Conservation (phyloP, 92 coral and sea anemone species). For the Blastomussa wellsi region DNA sequence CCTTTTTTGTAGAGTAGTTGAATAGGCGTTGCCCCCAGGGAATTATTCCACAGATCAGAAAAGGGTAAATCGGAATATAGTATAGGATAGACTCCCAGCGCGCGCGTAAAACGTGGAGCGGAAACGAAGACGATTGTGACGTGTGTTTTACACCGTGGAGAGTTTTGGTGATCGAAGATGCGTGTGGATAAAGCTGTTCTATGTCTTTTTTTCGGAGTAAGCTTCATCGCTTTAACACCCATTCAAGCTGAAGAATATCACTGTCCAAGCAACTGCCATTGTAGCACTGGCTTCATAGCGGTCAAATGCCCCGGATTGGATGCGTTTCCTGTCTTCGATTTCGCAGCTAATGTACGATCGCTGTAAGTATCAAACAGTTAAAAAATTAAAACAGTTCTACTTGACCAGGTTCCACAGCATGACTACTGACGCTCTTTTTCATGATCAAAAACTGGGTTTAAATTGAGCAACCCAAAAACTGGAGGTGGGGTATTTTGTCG, state of each 20-base stretch:
- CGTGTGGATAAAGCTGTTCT: not conserved
- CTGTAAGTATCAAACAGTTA: not conserved
- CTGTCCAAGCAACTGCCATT: constrained; percentile 30
- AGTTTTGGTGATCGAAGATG: not conserved
- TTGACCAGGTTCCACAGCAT: too few relatives aligned
- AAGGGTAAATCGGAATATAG: too few relatives aligned
- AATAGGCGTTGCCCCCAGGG: too few relatives aligned
- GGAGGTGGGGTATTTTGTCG: too few relatives aligned
- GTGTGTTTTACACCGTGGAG: not conserved
- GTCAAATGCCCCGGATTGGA: constrained; percentile 31
- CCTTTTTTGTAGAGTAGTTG: too few relatives aligned
- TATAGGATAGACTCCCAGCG: too few relatives aligned
- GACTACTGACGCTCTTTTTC: too few relatives aligned
- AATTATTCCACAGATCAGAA: too few relatives aligned
- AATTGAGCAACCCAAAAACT: too few relatives aligned
- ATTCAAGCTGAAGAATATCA: constrained; percentile 3
- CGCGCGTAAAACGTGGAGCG: constrained; percentile 5
- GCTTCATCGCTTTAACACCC: not conserved
- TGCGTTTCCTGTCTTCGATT: constrained; percentile 17
- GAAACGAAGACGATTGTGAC: constrained; percentile 9
- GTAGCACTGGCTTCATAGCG: constrained; percentile 2
- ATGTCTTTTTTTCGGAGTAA: not conserved
- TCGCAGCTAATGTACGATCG: constrained; percentile 11
- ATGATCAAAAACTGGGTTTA: too few relatives aligned
- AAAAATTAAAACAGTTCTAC: too few relatives aligned